These are phyloP conservation scores for Melanotaenia nigrans DNA, from an alignment of 2,797 vertebrate genomes.

Conservation along the genomic window DNA sequence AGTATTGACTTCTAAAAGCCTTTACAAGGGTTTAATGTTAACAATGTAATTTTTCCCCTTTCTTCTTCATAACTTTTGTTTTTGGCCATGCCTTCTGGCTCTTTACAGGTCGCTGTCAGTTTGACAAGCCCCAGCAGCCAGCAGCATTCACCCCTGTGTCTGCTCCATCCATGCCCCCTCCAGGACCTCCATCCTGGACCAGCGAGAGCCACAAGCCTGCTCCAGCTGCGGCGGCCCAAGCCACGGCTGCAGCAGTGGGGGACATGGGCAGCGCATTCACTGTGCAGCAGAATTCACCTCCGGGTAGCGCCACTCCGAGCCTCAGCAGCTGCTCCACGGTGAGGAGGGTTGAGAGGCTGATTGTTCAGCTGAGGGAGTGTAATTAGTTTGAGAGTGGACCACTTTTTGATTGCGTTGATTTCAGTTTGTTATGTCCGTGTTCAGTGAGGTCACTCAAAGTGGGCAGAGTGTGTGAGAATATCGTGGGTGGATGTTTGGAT, in stretches of 20 bases:
- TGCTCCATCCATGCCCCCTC: constrained; percentile 73
- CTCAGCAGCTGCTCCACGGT: constrained; percentile 95
- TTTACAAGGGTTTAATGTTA: background rate
- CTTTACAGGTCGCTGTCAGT: constrained; percentile 76
- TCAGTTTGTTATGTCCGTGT: constrained; percentile 25
- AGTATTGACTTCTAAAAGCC: background rate
- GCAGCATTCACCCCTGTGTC: constrained; percentile 72
- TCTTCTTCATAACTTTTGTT: background rate
- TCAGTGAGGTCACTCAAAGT: constrained; percentile 40
- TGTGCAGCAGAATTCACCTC: constrained; percentile 82
- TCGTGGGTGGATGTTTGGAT: constrained; percentile 61
- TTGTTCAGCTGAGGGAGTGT: constrained; percentile 3
- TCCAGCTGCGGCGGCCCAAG: constrained; percentile 1
- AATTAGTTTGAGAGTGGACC: constrained; percentile 34
- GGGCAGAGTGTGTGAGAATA: constrained; percentile 63
- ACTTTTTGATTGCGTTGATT: constrained; percentile 26
- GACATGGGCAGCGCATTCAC: constrained; percentile 86
- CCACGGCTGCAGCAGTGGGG: constrained; percentile 35
- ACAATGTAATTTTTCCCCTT: no score
- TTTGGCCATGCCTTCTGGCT: background rate
- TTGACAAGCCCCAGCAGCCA: constrained; percentile 82
- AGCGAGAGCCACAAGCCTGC: constrained; percentile 77
- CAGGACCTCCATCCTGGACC: constrained; percentile 82
- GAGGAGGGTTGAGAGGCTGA: constrained; percentile 29
- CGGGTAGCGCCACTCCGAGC: constrained; percentile 89